Evolutionary conservation across 2,888 invertebrate species (phyloP).

Genomic region (Limnephilus marmoratus): DNA sequence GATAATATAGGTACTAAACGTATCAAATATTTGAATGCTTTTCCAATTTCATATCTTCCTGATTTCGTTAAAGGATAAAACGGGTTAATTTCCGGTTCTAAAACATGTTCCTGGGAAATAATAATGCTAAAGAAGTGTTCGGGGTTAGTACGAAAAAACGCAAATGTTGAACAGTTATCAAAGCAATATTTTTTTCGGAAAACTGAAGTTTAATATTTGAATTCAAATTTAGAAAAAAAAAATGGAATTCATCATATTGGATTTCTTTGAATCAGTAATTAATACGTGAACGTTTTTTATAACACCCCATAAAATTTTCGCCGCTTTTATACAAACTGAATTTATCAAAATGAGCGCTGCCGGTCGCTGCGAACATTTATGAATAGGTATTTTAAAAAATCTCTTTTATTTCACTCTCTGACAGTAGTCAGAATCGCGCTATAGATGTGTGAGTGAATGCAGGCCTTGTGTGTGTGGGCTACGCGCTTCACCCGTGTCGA

Average conservation of each 20-base stretch:
- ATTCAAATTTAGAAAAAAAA: neutral
- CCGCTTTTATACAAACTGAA: too few species aligned
- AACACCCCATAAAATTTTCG: neutral
- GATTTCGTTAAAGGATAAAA: neutral
- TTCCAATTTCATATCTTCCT: neutral
- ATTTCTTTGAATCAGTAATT: neutral
- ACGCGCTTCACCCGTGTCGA: too few species aligned
- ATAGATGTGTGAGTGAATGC: too few species aligned
- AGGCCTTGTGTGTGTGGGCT: too few species aligned
- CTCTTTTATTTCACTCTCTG: too few species aligned
- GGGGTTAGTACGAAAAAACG: neutral
- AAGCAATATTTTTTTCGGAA: neutral
- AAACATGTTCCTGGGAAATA: neutral
- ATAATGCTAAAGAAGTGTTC: neutral
- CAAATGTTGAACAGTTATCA: neutral
- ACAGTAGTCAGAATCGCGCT: too few species aligned
- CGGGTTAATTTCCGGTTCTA: neutral
- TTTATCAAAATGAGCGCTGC: too few species aligned
- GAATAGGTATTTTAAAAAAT: too few species aligned
- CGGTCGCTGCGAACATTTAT: too few species aligned
- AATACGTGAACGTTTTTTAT: neutral
- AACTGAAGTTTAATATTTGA: neutral
- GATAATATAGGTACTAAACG: neutral
- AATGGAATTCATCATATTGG: neutral
- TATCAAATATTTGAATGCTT: neutral